Percentiles rank a stretch among this genome's conserved stretches.
These are phyloP conservation scores for Stenopsyche tienmushanensis DNA, from an alignment of 1,140 invertebrate species.

Conservation along the genomic window DNA sequence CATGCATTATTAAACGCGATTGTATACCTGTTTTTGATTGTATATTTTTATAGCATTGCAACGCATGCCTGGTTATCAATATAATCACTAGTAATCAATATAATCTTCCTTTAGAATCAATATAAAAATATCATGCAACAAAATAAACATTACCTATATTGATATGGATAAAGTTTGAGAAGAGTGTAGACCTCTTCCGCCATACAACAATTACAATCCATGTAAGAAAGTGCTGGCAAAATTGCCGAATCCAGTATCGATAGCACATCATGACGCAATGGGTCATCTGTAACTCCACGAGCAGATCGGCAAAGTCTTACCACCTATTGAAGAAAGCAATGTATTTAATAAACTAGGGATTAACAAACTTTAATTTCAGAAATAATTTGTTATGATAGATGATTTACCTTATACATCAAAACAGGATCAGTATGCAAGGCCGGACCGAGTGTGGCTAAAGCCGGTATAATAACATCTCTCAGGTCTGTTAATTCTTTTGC, in stretches of 20 bases:
- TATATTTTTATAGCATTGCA: not conserved
- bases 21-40: not conserved
- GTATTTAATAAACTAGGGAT: slow-evolving; percentile 27
- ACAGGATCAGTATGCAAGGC: slow-evolving; percentile 85
- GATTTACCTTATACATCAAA: slow-evolving; percentile 78
- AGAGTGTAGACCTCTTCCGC: slow-evolving; percentile 95
- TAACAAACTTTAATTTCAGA: slow-evolving; percentile 12
- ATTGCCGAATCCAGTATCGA: slow-evolving; percentile 85
- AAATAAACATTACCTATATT: slow-evolving; percentile 64
- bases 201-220: slow-evolving; percentile 93
- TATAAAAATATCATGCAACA: slow-evolving; percentile 7
- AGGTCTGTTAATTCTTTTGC: slow-evolving; percentile 71
- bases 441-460: slow-evolving; percentile 84
- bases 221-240: slow-evolving; percentile 85
- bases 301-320: slow-evolving; percentile 52
- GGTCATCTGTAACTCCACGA: slow-evolving; percentile 48
- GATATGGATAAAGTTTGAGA: slow-evolving; percentile 89
- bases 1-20: not conserved
- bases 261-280: slow-evolving; percentile 76
- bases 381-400: not conserved
- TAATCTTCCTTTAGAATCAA: slow-evolving; percentile 1
- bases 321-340: too few species aligned
- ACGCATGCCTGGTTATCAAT: not conserved
- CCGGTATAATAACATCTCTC: slow-evolving; percentile 78
- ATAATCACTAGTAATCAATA: not conserved